Base-by-base conservation (phyloP, 1,140 invertebrate species). In the Caerostris extrusa region DNA sequence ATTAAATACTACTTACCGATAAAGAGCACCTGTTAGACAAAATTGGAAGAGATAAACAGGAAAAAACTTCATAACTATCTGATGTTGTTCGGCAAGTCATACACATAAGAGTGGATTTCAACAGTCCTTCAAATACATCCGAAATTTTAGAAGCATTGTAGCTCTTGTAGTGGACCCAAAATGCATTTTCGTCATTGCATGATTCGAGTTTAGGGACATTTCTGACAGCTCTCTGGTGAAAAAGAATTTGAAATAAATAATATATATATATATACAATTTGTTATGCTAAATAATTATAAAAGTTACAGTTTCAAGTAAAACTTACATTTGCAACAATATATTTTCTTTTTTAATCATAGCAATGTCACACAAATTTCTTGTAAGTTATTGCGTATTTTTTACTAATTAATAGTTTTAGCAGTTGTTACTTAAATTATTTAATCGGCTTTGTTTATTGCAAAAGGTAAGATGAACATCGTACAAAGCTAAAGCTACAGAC, bases 51-150 rank as follows among this genome's bases (percentile, higher is more conserved):
- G 98, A 98, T 50, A 99, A 96, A 96, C 98, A 98, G 95, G 98
- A 98, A 96, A 99, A 99, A 14, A 98, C 97, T 95, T 99, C 98
- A 95, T 98, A 99, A 0, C 97, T 98, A 60, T 97, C 97, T 17
- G 98, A 98, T 95, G 97, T 97, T 95, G 98, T 97, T 61, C 96
- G 95, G 96, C 98, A 99, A 8, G 96, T 96, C 5, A 96, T 96
- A 95, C 98, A 99, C 55, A 96, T 97, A 1, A 99, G 97, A 0
- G 97, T 98, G 3, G 98, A 98, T 95, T 97, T 97, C 90, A 98
- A 97, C 96, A 98, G 98, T 0, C 98, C 98, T 96, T 98, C 98
- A 96, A 99, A 99, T 94, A 98, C 96, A 94, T 97, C 96, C 34
- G 97, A 97, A 94, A 99, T 98, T 17, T 98, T 97, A 71, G 98